Percentiles rank a stretch among this genome's conserved stretches.
Conservation (phyloP, 2,888 invertebrate species). For the Parnassius apollo region DNA sequence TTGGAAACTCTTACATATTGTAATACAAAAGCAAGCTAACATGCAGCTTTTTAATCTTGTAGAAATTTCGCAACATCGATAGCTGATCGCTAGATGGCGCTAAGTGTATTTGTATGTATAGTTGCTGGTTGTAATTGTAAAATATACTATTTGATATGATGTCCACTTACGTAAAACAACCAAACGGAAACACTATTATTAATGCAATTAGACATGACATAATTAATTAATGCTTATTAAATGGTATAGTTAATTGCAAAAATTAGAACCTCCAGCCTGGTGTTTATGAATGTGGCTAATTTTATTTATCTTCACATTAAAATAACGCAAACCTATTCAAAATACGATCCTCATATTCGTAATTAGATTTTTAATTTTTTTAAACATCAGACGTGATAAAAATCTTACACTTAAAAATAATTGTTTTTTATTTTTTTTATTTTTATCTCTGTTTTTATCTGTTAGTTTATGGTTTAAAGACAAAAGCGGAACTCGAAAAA, state of each 20-base stretch:
- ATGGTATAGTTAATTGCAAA: slow-evolving; percentile 7
- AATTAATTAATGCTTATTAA: slow-evolving; percentile 6
- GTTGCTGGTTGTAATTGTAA: slow-evolving; percentile 9
- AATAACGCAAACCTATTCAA: too few species aligned
- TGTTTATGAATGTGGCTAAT: neutral
- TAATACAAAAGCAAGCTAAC: slow-evolving; percentile 27
- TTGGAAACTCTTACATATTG: slow-evolving; percentile 20
- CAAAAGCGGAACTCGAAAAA: too few species aligned
- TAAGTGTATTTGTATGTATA: slow-evolving; percentile 13
- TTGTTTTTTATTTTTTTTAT: too few species aligned
- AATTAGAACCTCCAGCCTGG: neutral
- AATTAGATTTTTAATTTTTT: too few species aligned
- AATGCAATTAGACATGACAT: slow-evolving; percentile 15
- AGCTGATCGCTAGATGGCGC: slow-evolving; percentile 24
- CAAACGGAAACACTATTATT: slow-evolving; percentile 22
- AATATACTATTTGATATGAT: slow-evolving; percentile 4
- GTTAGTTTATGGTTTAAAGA: too few species aligned
- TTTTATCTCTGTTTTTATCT: too few species aligned
- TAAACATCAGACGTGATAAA: too few species aligned
- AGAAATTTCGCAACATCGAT: slow-evolving; percentile 23
- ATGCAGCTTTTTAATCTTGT: slow-evolving; percentile 22
- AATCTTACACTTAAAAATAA: too few species aligned
- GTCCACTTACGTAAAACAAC: slow-evolving; percentile 23
- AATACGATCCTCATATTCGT: too few species aligned
- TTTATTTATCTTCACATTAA: too few species aligned